Base-by-base conservation (phyloP, 2,888 invertebrate species). In the Drosophila imparisetae region DNA sequence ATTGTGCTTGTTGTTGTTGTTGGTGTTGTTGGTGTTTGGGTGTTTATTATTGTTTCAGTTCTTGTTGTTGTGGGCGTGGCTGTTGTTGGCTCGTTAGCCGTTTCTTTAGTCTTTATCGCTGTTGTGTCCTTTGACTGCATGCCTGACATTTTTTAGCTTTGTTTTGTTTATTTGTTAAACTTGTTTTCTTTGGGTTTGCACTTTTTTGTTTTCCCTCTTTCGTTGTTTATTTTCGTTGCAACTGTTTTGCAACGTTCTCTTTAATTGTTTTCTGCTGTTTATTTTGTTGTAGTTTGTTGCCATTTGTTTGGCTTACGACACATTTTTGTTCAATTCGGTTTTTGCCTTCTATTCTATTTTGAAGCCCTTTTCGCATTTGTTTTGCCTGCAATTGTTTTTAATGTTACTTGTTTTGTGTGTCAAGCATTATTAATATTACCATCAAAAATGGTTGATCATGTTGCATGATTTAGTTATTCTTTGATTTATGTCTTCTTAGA, bases 131-230 rank as follows among this genome's bases (percentile, higher is more conserved):
- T 73, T 71, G 50, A 52, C 67, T 66, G 70, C 63, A 59, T 45
- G 80, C 68, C 75, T 72, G 86, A 81, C 84, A 84, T 84, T 80
- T 84, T 84, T 53, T 67, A 30, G 13, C 61, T 53, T 75, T 50
- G 30, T 50, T 70, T 57, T 54, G 29, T 54, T 53, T 61, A 57
- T 61, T 24, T 32, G 38, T 10, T 15, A 32, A 60, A 53, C 57
- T 66, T 66, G 48, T 70, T 53, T 63, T 24, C 36, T 64, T 74
- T 40, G 55, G 42, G 45, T 52, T 58, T 75, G 67, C 78, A 78
- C 78, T 79, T 76, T 74, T 68, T 38, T 64, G 54, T 64, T 59
- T 34, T 63, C 58, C 55, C 15, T 40, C 40, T 77, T 58, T 34
- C 62, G 45, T 48, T 64, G 49, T 54, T 72, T 63, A 63, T 58